Base-by-base conservation (phyloP, 2,888 invertebrate genomes). In the Matsumyia berberina region DNA sequence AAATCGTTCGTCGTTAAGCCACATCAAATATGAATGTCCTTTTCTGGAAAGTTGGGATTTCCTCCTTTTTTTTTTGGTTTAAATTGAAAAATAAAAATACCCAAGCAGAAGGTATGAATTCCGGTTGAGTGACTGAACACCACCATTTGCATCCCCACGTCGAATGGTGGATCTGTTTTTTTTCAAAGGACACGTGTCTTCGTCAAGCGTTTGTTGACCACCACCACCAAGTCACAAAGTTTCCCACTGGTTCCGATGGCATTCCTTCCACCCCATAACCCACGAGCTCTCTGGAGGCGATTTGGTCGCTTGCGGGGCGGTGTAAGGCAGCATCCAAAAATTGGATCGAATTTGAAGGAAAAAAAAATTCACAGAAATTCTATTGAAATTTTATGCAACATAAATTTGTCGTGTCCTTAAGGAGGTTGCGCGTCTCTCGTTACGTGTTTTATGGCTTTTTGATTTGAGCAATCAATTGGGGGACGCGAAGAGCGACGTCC, bases 341-440 rank as follows among this genome's bases (percentile, higher is more conserved):
- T 80, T 66, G 85, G 80, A 85, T 85, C 69, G 70, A 85, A 74
- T 85, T 85, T 80, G 67, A 72, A 81, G 66, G 51, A 81, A 79
- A 69, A 66, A 24, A 24, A 24, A 69, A 72, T 51, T 35, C 44
- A n/a, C 33, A 72, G 46, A 73, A 81, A 77, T 81, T 81, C 86
- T 81, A 86, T 81, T 80, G 86, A 81, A 86, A 81, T 86, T 81
- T 81, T 86, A 85, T 80, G 80, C 85, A 74, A 80, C 80, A 85
- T 85, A 85, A 85, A 85, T 85, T 85, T 19, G 74, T 55, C 70
- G 85, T 74, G 31, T 85, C 80, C 77, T 85, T 80, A 70, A 80
- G 74, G 80, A 85, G 51, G 12, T 62, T 39, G 42, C 29, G 19
- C 39, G 57, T 70, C 37, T 39, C 19, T 64, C 39, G 64, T 76